A percentile compares a stretch with the other conserved stretches of the same genome.
phyloP scores from a whole-genome alignment of 2,888 invertebrate genomes.

The Cyrtodaria siliqua region DNA sequence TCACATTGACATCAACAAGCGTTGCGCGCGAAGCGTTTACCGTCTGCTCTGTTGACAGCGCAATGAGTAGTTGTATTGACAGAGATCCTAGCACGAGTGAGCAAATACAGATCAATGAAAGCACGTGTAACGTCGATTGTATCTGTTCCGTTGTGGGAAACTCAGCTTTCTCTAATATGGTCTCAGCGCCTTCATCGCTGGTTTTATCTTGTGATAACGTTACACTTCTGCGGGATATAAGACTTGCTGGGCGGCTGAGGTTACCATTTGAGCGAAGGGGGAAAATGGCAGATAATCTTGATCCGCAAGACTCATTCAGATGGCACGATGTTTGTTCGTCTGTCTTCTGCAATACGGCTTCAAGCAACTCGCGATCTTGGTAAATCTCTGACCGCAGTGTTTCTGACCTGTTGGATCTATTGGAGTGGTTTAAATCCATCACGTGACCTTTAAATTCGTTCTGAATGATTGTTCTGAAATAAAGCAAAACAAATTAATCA shows the following conservation, averaged over 20 bases:
- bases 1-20: conserved; percentile 55
- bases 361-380: conserved; percentile 76
- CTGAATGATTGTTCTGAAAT: no score
- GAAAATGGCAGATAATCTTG: conserved; percentile 60
- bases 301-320: conserved; percentile 66
- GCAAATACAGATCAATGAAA: conserved; percentile 94
- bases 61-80: conserved; percentile 91
- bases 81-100: conserved; percentile 93
- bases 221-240: conserved; percentile 63
- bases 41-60: conserved; percentile 89
- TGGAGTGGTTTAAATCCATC: background rate
- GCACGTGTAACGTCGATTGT: conserved; percentile 86
- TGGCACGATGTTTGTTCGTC: conserved; percentile 60
- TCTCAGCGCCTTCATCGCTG: conserved; percentile 30
- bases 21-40: conserved; percentile 16
- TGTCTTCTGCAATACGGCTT: conserved; percentile 78
- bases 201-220: conserved; percentile 61
- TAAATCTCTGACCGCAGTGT: conserved; percentile 62
- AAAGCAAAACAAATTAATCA: no score
- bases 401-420: conserved; percentile 59
- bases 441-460: no score
- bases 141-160: conserved; percentile 28
- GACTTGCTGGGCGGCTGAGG: conserved; percentile 71
- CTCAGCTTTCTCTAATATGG: conserved; percentile 4
- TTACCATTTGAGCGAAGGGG: conserved; percentile 66